phyloP scores from a whole-genome alignment of 2,797 vertebrate genomes.

The Melopsittacus undulatus region DNA sequence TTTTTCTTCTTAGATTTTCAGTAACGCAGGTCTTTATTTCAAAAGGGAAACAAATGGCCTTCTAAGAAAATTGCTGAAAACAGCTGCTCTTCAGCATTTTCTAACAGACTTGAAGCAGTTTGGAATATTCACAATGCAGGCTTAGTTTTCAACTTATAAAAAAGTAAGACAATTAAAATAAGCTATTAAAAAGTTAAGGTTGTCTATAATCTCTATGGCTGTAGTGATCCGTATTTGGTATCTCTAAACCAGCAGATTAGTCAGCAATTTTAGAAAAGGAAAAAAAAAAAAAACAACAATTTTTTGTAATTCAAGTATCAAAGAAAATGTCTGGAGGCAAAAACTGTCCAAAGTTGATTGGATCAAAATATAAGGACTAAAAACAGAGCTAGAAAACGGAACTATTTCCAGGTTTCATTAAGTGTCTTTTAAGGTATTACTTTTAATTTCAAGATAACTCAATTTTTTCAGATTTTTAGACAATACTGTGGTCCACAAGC shows the following conservation, averaged over 20 bases:
- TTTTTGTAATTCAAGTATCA: neutral
- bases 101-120: neutral
- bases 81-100: neutral
- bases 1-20: neutral
- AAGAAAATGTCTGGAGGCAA: neutral
- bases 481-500: neutral
- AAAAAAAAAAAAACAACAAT: neutral
- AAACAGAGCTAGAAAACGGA: neutral
- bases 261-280: neutral
- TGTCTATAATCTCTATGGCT: neutral
- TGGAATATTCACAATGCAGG: neutral
- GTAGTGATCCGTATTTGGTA: neutral
- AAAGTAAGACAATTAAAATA: neutral
- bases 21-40: neutral
- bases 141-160: neutral
- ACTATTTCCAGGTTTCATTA: neutral
- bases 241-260: neutral
- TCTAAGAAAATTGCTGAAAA: neutral
- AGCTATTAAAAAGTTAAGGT: neutral
- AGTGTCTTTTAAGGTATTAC: neutral
- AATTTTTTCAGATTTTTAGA: neutral
- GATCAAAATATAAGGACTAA: neutral
- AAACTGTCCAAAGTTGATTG: neutral
- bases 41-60: neutral
- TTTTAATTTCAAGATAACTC: neutral